Base-by-base conservation (phyloP, 2,888 invertebrate genomes). In the Clivina fossor region DNA sequence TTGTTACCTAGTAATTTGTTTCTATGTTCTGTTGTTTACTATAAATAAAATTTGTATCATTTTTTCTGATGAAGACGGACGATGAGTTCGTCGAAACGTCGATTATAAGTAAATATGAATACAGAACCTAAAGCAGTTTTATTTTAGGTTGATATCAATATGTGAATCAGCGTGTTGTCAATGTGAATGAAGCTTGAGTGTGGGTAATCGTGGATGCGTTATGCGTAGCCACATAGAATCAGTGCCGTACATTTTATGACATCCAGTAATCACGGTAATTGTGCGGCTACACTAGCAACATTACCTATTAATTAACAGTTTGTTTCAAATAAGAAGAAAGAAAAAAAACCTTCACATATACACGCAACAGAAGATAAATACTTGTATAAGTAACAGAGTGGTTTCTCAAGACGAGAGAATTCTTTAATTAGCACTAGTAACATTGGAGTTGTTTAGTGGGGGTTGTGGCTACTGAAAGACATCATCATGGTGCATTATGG, bases 371-470 rank as follows among this genome's bases (percentile, higher is more conserved):
- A 19, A 44, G 18, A 28, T 32, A 44, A 44, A 38, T 30, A 44
- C 11, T n/a, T n/a, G n/a, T n/a, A n/a, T n/a, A 30, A 30, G 2
- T 30, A 2, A 30, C 30, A 4, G 2, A 24, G 30, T 33, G 15
- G 43, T 51, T 37, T 43, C 51, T 43, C 43, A 51, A 51, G 22
- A 50, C 41, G 32, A 41, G 41, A 51, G 51, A 20, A 51, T 51
- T 51, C 41, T 32, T 33, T 51, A 51, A 51, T 51, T 51, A 51
- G 51, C 51, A 43, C 51, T 33, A 44, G 43, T 16, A 24, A n/a
- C 30, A 38, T 38, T 22, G 19, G 4, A 4, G 32, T n/a, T n/a
- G 11, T n/a, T n/a, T n/a, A 13, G 32, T 13, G 32, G 32, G 11
- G 4, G 32, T 22, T 16, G 35, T 15, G 35, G 35, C 38, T 19